Evolutionary conservation across 1,140 invertebrate genomes (phyloP), one percentile per base, ranked within the genome.

Genomic region (Muscidifurax raptorellus): DNA sequence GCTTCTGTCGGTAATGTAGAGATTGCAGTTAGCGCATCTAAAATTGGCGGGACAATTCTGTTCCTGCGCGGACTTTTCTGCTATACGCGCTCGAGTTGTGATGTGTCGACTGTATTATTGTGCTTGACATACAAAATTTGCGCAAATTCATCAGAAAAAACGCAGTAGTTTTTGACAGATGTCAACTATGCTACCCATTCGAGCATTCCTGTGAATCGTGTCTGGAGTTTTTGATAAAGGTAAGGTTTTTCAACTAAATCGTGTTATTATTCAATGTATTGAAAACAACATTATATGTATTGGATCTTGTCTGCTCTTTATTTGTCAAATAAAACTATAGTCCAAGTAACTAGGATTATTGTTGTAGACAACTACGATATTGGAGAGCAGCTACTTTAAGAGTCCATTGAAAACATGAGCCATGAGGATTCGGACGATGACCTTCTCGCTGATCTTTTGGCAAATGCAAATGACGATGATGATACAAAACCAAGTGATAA

Each of bases 371-470:
- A n/a, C 22, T 40, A 28, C 13, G 28, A 36, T 74, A 36, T 40
- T 18, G 44, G 36, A 74, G 9, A 36, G 44, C 2, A 40, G n/a
- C 22, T 71, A n/a, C 44, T 74, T 15, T 0, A 74, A 36, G 28
- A 32, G 71, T 40, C 1, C 18, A 74, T 13, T 22, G 67, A 71
- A 25, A 74, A 18, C 22, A 74, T 74, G 75, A 77, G 30, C 72
- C 32, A 12, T 69, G 64, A 80, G 15, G 72, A 92, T 72, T 90
- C 89, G 6, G 92, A 93, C n/a, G 90, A 84, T 52, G 89, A 92
- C 47, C 40, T 92, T 25, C 79, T 93, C 18, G 88, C 89, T 76
- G 85, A 89, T 85, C 87, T 93, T 15, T 75, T 93, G 59, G 89
- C 86, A 74, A 90, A 89, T 71, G 82, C 82, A 28, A 80, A 87